A percentile compares a stretch with the other conserved stretches of the same genome.
These are phyloP conservation scores for Isaurus tuberculatus DNA, from an alignment of 92 coral and sea anemone species.

Conservation along the genomic window DNA sequence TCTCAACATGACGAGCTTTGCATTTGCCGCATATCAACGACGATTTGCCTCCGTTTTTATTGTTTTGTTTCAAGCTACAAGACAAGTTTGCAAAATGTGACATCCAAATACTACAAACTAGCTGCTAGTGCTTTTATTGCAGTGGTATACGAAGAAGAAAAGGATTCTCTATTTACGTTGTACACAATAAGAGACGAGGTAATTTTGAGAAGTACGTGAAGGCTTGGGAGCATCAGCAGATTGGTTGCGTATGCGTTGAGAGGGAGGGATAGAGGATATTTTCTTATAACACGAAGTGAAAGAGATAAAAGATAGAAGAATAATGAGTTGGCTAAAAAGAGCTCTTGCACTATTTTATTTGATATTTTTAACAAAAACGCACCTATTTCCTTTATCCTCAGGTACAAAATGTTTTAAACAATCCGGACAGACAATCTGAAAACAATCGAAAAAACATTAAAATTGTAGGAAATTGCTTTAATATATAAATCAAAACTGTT, in stretches of 20 bases:
- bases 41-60: background rate
- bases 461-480: background rate
- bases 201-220: too few relatives aligned
- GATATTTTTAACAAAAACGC: background rate
- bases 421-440: background rate
- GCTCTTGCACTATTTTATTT: too few relatives aligned
- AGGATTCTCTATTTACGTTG: background rate
- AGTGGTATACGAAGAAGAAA: background rate
- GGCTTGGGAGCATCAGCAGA: too few relatives aligned
- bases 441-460: background rate
- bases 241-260: too few relatives aligned
- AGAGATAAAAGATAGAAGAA: too few relatives aligned
- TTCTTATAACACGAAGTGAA: too few relatives aligned
- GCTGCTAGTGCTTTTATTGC: background rate
- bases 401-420: background rate
- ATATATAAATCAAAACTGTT: background rate
- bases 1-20: constrained; percentile 80
- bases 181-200: too few relatives aligned
- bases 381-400: background rate
- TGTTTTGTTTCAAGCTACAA: constrained; percentile 1
- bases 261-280: too few relatives aligned
- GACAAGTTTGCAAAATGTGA: background rate
- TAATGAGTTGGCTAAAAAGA: too few relatives aligned
- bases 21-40: constrained; percentile 83
- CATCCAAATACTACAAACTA: background rate